Base-by-base conservation (phyloP, 2,888 invertebrate species). In the Melanostoma scalare region DNA sequence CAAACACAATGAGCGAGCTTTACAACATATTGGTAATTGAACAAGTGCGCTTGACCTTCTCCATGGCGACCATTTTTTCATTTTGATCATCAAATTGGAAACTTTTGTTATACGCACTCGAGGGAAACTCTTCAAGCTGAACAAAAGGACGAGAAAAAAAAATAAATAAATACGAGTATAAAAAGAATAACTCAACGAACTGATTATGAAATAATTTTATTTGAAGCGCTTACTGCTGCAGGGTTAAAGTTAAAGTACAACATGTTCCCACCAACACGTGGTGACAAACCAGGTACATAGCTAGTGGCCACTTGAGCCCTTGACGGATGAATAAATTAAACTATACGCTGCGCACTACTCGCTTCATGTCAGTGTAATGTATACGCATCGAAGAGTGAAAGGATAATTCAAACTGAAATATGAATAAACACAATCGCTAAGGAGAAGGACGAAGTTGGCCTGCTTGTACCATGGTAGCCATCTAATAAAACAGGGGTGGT, bases 181-280 rank as follows among this genome's bases (percentile, higher is more conserved):
- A 20, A 20, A 20, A 20, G 20, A 79, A 79, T 84, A 84, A 79
- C 71, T 75, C 58, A 53, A 63, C 74, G 56, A 36, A 79, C 61
- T 74, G 55, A 84, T 69, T 84, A 69, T 79, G 79, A 79, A 84
- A 79, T 69, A 74, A 84, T 44, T 61, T 79, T 79, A 75, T 84
- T 84, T 84, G 74, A 61, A 55, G 46, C 50, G 30, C 33, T 65
- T 65, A 42, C 58, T 61, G 58, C 63, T 35, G 10, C 40, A 8
- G 42, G 6, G 48, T 63, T 48, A 48, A 58, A 38, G 20, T 20
- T 20, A 20, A 42, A 67, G 63, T 56, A 71, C 44, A 50, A 36
- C 84, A 84, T 79, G 79, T 84, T 79, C 61, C 68, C 53, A 36
- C 31, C 50, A 61, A 33, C 52, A 20, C 40, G 38, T 60, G 3